Evolutionary conservation across 2,797 vertebrate genomes (phyloP), one percentile per base, ranked within the genome.

Genomic region (Melanogrammus aeglefinus): DNA sequence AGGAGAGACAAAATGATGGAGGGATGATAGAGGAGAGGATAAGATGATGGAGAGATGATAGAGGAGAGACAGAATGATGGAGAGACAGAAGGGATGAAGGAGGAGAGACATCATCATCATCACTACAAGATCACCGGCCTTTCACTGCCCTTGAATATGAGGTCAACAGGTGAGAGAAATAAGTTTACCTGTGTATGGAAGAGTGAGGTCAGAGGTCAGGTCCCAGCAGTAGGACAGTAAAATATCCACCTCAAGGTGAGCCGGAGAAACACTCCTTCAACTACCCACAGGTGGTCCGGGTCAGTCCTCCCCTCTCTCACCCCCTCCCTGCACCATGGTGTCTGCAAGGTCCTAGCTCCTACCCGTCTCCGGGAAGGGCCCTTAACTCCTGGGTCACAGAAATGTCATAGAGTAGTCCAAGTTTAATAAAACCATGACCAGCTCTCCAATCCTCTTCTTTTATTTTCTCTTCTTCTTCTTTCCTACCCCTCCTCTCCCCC

Each of bases 131-230:
- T 5, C 16, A 51, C 47, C 13, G 16, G 16, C 6, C 47, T 51
- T 44, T 13, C 41, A 44, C 47, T 21, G 57, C 24, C 63, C 24
- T 24, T 69, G 24, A 27, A 69, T 69, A n/a, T 27, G 63, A 69
- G 27, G 63, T 27, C n/a, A 27, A 69, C 63, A 69, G 63, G 63
- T 69, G 63, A 69, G 63, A 69, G 63, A 27, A 69, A 69, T 69
- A 0, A 12, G 63, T 13, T 69, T 69, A 69, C 63, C 63, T 69
- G 63, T 69, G 63, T 69, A 27, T 69, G 12, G n/a, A 27, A 69
- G 24, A 27, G 63, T 27, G 63, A 63, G 63, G 63, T 63, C 63
- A 69, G 63, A 69, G 63, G 63, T 69, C 63, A 69, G 63, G 1
- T 69, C n/a, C 63, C 63, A 29, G 63, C 63, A 27, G 63, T 24